Base-by-base conservation (phyloP, 2,797 vertebrate species). In the Malacoctenus gilli region DNA sequence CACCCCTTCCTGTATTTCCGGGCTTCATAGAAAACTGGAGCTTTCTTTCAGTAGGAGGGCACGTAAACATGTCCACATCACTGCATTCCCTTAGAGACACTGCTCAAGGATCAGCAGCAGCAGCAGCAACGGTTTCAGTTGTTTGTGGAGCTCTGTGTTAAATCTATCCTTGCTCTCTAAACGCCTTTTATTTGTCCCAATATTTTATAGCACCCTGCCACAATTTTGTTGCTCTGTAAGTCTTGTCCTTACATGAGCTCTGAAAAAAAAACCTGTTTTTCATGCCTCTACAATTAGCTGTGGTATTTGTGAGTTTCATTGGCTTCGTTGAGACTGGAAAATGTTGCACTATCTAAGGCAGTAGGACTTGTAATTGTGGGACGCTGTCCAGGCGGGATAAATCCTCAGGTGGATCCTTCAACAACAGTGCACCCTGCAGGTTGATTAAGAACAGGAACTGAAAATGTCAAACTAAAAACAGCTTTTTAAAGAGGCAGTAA, bases 341-440 rank as follows among this genome's bases (percentile, higher is more conserved):
- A 9, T 3, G 1, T 9, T 25, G 32, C 65, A 70, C 23, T n/a
- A n/a, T n/a, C n/a, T 47, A 42, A 61, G 30, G 51, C 46, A 49
- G 28, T 19, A 54, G 34, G 46, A 53, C 39, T 55, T 73, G 44
- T 54, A 53, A 48, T 58, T 76, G 22, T 64, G 42, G 54, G 40
- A 63, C 35, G 52, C 12, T 18, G 37, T 79, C 50, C 68, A 79
- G 51, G 23, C 28, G 21, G 68, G 75, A 53, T 65, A 60, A 73
- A 79, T 58, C 15, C 55, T 66, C 57, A 20, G 25, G n/a, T 64
- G 48, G 40, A 79, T 74, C 66, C 77, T 80, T 82, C 61, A 75
- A 69, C 83, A 89, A 87, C 79, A 90, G 81, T 63, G 77, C 85
- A 72, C 85, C 85, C 87, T 88, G 66, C 72, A 89, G 89, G 85